Conservation (phyloP, 1,140 invertebrate species). For the Cydia splendana region DNA sequence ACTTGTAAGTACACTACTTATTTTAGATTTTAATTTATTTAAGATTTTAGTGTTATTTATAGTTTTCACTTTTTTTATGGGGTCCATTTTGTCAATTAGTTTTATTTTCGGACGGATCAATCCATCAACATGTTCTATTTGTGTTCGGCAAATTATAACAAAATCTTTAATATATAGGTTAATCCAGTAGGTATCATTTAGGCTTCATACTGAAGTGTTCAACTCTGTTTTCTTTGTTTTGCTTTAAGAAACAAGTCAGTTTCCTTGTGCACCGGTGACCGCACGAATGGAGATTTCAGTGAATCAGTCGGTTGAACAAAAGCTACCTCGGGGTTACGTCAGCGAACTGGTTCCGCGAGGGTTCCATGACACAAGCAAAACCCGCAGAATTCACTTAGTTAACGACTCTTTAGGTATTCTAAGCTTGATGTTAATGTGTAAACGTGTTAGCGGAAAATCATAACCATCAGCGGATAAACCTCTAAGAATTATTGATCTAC, state of each 20-base stretch:
- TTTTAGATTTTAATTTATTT: no score
- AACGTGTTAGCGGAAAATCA: neutral
- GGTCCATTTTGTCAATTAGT: no score
- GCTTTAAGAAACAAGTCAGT: neutral
- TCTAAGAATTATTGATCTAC: neutral
- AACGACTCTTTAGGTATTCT: neutral
- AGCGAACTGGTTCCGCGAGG: neutral
- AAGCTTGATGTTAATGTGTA: neutral
- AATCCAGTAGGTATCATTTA: no score
- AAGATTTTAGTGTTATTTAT: no score
- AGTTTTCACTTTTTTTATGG: no score
- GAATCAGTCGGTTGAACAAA: neutral
- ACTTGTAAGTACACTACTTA: no score
- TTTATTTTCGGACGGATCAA: no score
- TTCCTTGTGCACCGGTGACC: conserved; percentile 5
- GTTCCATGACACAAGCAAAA: neutral
- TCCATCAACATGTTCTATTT: no score
- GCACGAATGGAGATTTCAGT: conserved; percentile 3
- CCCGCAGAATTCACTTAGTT: neutral
- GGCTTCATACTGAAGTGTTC: no score
- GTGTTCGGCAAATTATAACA: no score
- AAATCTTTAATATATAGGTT: no score
- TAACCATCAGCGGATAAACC: neutral
- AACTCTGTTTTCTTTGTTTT: no score
- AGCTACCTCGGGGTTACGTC: neutral